A percentile compares a stretch with the other conserved stretches of the same genome.
Evolutionary conservation across 2,888 invertebrate genomes (phyloP).

Genomic region (Mellilla xanthometata): DNA sequence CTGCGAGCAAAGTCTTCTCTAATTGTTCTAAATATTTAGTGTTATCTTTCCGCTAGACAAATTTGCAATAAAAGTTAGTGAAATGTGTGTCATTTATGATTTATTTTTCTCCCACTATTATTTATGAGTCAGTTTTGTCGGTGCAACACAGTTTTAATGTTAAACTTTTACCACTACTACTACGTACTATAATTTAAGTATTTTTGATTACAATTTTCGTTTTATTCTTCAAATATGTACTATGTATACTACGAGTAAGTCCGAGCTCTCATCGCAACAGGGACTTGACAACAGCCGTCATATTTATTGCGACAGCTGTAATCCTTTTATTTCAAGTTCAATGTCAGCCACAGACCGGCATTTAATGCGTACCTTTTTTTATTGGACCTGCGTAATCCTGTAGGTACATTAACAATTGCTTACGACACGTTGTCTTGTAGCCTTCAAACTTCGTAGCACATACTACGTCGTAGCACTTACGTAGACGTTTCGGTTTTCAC

Average conservation of each 20-base stretch:
- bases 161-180: too few relatives aligned
- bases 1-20: conserved; percentile 1
- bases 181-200: too few relatives aligned
- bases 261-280: conserved; percentile 7
- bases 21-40: conserved; percentile 7
- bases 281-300: conserved; percentile 8
- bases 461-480: conserved; percentile 26
- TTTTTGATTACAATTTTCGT: too few relatives aligned
- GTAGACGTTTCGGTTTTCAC: conserved; percentile 20
- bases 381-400: conserved; percentile 16
- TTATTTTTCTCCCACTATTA: too few relatives aligned
- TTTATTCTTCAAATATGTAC: too few relatives aligned
- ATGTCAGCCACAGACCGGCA: conserved; percentile 19
- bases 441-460: conserved; percentile 15
- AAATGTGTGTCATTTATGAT: too few relatives aligned
- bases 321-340: conserved; percentile 26
- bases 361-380: conserved; percentile 18
- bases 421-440: conserved; percentile 14
- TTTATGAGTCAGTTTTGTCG: too few relatives aligned
- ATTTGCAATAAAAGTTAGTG: too few relatives aligned
- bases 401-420: conserved; percentile 12
- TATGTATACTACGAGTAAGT: too few relatives aligned
- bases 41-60: too few relatives aligned
- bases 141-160: too few relatives aligned
- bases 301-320: conserved; percentile 13